Conservation (phyloP, 2,113 vertebrate species). For the Rhea pennata region DNA sequence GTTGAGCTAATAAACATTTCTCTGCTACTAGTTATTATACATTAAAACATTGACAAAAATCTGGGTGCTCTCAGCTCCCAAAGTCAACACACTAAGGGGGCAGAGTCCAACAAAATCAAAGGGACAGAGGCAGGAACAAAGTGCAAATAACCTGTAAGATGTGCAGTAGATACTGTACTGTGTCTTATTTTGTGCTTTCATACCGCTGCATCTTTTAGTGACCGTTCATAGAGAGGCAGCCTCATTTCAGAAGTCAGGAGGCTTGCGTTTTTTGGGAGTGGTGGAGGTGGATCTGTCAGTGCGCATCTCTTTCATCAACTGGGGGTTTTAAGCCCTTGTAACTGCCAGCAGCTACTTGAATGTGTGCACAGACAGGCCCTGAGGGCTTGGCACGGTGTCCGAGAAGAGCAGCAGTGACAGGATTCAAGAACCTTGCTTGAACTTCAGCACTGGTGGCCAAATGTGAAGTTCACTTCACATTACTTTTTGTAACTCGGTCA, state of each 20-base stretch:
- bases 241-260: neutral
- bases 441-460: fast-evolving
- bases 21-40: neutral
- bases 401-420: fast-evolving
- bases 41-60: neutral
- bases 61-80: neutral
- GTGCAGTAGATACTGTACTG: neutral
- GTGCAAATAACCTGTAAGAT: neutral
- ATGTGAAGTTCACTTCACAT: fast-evolving
- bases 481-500: neutral
- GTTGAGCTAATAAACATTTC: neutral
- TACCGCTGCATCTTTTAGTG: neutral
- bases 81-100: neutral
- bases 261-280: neutral
- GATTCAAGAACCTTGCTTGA: neutral
- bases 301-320: neutral
- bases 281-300: neutral
- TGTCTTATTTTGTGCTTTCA: neutral
- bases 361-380: fast-evolving
- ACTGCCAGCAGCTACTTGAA: neutral
- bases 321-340: neutral
- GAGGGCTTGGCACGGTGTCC: fast-evolving
- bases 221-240: neutral
- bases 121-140: neutral
- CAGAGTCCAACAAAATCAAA: no score